These are phyloP conservation scores for Melitaea athalia DNA, from an alignment of 2,888 invertebrate genomes.

Conservation along the genomic window DNA sequence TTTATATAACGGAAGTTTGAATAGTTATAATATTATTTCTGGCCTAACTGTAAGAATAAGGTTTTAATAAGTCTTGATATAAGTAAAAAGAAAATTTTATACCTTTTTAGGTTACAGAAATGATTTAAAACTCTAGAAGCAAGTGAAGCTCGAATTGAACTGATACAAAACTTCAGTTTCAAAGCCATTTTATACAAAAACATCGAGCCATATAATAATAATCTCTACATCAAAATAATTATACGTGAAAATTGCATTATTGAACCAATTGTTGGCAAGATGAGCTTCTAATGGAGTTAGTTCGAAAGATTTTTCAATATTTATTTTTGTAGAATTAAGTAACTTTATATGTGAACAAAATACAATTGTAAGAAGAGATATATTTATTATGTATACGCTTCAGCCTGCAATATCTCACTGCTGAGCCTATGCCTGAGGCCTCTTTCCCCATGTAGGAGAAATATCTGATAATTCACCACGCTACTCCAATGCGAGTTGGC, in stretches of 20 bases:
- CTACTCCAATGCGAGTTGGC: too few species aligned
- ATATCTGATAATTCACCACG: too few species aligned
- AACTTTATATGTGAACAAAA: not conserved
- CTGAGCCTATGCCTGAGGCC: too few species aligned
- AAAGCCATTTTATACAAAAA: conserved; percentile 36
- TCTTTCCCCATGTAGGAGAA: too few species aligned
- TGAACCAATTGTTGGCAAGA: conserved; percentile 30
- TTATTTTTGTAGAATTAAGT: not conserved
- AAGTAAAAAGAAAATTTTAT: not conserved
- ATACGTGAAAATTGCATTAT: conserved; percentile 34
- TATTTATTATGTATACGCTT: too few species aligned
- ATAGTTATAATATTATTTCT: too few species aligned
- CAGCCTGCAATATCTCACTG: too few species aligned
- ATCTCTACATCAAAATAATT: conserved; percentile 18
- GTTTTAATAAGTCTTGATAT: too few species aligned
- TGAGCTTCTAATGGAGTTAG: conserved; percentile 16
- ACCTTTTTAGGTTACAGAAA: not conserved
- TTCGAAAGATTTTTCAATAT: not conserved
- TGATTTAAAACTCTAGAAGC: not conserved
- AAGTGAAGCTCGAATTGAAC: conserved; percentile 24
- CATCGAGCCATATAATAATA: conserved; percentile 14
- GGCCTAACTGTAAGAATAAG: too few species aligned
- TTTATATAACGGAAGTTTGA: too few species aligned
- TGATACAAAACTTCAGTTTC: conserved; percentile 38
- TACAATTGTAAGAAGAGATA: not conserved